phyloP scores from a whole-genome alignment of 2,113 vertebrate genomes.

The Charina bottae region DNA sequence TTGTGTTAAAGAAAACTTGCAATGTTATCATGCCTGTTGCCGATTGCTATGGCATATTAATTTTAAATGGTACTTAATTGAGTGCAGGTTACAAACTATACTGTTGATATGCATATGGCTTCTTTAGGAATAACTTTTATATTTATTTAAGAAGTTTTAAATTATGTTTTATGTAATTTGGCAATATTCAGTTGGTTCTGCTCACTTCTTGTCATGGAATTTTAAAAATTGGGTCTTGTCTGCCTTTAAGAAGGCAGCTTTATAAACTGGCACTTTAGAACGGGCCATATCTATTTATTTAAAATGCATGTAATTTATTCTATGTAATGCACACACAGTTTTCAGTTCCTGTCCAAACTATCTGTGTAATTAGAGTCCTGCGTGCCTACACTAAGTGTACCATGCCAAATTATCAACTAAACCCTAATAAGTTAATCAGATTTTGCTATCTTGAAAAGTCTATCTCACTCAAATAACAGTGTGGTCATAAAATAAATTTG shows the following conservation, averaged over 20 bases:
- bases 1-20: slow-evolving; percentile 70
- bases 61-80: slow-evolving; percentile 78
- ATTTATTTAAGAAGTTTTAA: slow-evolving; percentile 87
- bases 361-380: slow-evolving; percentile 73
- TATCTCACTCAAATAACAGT: not conserved
- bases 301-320: slow-evolving; percentile 27
- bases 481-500: not conserved
- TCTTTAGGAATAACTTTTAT: slow-evolving; percentile 84
- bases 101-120: slow-evolving; percentile 77
- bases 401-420: not conserved
- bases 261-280: slow-evolving; percentile 82
- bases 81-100: slow-evolving; percentile 77
- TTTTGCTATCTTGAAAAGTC: slow-evolving; percentile 3
- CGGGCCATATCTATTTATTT: slow-evolving; percentile 74
- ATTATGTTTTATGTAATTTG: slow-evolving; percentile 82
- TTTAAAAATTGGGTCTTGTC: slow-evolving; percentile 75
- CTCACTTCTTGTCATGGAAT: slow-evolving; percentile 82
- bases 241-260: slow-evolving; percentile 70
- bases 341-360: not conserved
- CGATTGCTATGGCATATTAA: slow-evolving; percentile 69
- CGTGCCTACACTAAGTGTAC: slow-evolving; percentile 21
- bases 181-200: slow-evolving; percentile 80
- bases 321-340: slow-evolving; percentile 44
- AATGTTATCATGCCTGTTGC: slow-evolving; percentile 72
- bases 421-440: slow-evolving; percentile 21